A percentile compares a stretch with the other conserved stretches of the same genome.
phyloP scores from a whole-genome alignment of 1,140 invertebrate species.

The Ips nitidus region DNA sequence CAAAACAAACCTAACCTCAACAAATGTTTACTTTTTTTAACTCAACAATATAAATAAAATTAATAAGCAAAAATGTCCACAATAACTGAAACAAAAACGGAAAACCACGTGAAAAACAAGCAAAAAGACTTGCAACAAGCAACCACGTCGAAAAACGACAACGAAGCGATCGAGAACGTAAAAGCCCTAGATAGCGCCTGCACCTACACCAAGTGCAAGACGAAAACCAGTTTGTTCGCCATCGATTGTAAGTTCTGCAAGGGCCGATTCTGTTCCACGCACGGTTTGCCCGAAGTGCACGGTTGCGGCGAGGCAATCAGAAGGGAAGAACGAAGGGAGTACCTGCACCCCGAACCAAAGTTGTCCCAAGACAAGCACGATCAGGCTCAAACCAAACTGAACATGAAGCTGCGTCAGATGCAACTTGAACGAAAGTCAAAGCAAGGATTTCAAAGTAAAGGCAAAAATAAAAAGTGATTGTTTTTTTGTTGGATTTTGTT shows the following conservation, averaged over 20 bases:
- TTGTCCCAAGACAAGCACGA: constrained; percentile 48
- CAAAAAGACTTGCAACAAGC: constrained; percentile 46
- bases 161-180: constrained; percentile 47
- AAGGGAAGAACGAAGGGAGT: constrained; percentile 49
- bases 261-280: constrained; percentile 48
- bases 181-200: constrained; percentile 49
- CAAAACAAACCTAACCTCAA: no score
- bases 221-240: constrained; percentile 46
- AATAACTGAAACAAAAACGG: constrained; percentile 36
- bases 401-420: constrained; percentile 51
- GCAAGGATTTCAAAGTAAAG: constrained; percentile 44
- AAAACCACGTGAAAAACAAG: constrained; percentile 45
- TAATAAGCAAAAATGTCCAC: constrained; percentile 17
- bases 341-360: constrained; percentile 46
- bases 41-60: no score
- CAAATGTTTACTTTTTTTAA: no score
- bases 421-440: constrained; percentile 50
- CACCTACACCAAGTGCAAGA: constrained; percentile 50
- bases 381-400: constrained; percentile 47
- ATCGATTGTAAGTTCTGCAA: constrained; percentile 51
- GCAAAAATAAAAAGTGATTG: constrained; percentile 41
- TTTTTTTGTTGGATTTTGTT: not conserved
- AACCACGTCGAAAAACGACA: constrained; percentile 43
- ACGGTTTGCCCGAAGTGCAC: constrained; percentile 52
- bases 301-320: constrained; percentile 52